These are phyloP conservation scores for Montipora sp. DNA, from an alignment of 64 coral and sea anemone genomes.

Conservation along the genomic window DNA sequence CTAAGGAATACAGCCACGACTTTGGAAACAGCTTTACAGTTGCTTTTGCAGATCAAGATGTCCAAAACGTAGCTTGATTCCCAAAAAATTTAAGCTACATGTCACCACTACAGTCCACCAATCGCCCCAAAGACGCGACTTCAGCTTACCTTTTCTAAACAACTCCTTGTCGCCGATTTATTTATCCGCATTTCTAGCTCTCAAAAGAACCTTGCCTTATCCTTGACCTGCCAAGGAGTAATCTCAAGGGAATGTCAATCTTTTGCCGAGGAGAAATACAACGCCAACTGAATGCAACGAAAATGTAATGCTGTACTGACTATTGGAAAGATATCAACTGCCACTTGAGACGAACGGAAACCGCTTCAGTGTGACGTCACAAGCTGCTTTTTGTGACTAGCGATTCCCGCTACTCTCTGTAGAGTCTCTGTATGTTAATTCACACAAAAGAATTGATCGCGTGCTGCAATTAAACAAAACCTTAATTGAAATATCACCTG, in stretches of 20 bases:
- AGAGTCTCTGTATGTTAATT: slow-evolving; percentile 16
- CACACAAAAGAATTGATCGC: background rate
- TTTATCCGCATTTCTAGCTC: background rate
- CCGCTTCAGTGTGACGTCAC: slow-evolving; percentile 22
- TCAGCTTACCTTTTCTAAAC: background rate
- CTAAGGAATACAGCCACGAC: slow-evolving; percentile 8
- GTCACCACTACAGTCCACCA: too few relatives aligned
- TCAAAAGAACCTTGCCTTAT: slow-evolving; percentile 1
- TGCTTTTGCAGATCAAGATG: background rate
- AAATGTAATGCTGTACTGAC: too few relatives aligned
- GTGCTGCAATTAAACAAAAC: background rate
- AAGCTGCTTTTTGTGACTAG: background rate
- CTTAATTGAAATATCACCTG: background rate
- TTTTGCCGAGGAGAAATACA: slow-evolving; percentile 9
- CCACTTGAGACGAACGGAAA: slow-evolving; percentile 12
- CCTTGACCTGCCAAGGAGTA: background rate
- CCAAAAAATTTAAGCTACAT: background rate
- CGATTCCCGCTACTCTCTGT: background rate
- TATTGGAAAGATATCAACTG: slow-evolving; percentile 16
- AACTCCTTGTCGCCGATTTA: background rate
- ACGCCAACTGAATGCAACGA: background rate
- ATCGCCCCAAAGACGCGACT: too few relatives aligned
- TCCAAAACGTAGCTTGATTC: background rate
- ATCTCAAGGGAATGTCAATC: slow-evolving; percentile 9
- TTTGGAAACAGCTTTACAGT: background rate